Evolutionary conservation across 2,113 vertebrate genomes (phyloP).

Genomic region (Ceratotherium simum): DNA sequence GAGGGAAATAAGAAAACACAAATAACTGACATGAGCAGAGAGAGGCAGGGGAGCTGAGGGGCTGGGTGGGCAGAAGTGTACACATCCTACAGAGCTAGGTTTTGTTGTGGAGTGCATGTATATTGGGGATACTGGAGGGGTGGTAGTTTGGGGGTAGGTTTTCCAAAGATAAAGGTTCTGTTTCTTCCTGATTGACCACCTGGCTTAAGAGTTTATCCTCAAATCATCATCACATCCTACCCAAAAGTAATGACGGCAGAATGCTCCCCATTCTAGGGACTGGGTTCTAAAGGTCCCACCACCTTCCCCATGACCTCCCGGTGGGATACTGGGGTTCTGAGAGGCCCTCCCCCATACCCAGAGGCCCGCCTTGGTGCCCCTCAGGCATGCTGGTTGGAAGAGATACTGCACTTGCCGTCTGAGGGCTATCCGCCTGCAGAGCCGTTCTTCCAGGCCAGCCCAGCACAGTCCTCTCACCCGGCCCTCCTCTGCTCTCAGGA

Average conservation of each 20-base stretch:
- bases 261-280: neutral
- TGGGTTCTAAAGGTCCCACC: neutral
- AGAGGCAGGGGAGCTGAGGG: neutral
- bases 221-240: neutral
- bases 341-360: neutral
- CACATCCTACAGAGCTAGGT: accelerated
- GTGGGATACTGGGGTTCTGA: neutral
- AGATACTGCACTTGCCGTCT: neutral
- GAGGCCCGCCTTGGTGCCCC: neutral
- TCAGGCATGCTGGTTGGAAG: neutral
- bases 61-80: accelerated
- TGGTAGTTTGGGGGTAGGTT: neutral
- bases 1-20: neutral
- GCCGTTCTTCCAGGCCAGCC: neutral
- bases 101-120: neutral
- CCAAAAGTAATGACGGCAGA: neutral
- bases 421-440: neutral
- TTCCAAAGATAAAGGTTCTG: neutral
- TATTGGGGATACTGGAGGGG: neutral
- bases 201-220: neutral
- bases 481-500: neutral
- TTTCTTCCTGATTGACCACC: neutral
- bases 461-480: neutral
- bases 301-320: neutral
- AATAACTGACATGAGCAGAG: neutral